phyloP scores from a whole-genome alignment of 1,140 invertebrate species.

The Calliphora vicina region DNA sequence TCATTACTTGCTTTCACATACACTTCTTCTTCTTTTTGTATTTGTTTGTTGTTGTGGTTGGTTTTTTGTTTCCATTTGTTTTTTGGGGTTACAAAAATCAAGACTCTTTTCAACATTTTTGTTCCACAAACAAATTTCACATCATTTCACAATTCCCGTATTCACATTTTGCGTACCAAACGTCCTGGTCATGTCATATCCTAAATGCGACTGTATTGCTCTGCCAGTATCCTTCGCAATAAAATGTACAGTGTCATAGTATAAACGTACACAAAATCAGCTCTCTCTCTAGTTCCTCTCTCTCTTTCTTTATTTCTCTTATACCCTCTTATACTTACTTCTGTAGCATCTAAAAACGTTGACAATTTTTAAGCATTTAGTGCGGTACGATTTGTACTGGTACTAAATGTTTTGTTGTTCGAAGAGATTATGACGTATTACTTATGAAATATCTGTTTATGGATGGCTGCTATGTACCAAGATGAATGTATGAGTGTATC shows the following conservation, averaged over 20 bases:
- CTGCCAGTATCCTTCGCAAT: neutral
- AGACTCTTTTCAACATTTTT: neutral
- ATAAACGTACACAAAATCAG: neutral
- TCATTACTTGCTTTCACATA: conserved; percentile 13
- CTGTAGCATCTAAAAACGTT: neutral
- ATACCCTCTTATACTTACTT: neutral
- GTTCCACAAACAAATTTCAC: neutral
- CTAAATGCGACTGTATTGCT: conserved; percentile 22
- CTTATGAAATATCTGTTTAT: neutral
- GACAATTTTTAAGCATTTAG: neutral
- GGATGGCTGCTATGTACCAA: neutral
- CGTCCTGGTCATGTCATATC: conserved; percentile 17
- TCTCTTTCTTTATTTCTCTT: neutral
- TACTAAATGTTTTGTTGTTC: neutral
- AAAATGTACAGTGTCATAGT: conserved; percentile 6
- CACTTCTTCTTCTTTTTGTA: neutral
- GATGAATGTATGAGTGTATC: neutral
- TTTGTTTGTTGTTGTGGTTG: neutral
- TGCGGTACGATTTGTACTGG: neutral
- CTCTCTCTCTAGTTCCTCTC: neutral
- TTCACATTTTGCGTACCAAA: neutral
- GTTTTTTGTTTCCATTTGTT: neutral
- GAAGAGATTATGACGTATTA: conserved; percentile 10
- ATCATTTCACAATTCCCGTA: neutral
- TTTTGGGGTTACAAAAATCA: neutral